Conservation (phyloP, 1,140 invertebrate species). For the Drosophila simulans region DNA sequence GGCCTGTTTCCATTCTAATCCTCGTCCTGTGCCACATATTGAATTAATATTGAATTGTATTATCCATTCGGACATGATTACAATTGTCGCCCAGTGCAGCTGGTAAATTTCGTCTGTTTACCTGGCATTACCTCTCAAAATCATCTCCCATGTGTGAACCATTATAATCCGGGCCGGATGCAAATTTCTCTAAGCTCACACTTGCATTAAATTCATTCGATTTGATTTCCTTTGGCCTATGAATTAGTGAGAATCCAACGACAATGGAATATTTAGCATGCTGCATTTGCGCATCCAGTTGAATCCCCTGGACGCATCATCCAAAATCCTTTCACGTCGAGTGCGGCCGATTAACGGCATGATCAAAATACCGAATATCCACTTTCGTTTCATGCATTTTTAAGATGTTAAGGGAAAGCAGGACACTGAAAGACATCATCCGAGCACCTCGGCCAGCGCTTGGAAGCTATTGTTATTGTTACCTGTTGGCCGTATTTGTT, state of each 20-base stretch:
- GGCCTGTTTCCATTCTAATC: no score
- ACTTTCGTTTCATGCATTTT: constrained; percentile 61
- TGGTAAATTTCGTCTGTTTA: constrained; percentile 3
- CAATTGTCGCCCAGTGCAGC: neutral
- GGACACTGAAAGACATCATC: neutral
- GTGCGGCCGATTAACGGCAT: constrained; percentile 41
- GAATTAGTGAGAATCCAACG: constrained; percentile 30
- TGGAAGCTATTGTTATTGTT: constrained; percentile 1
- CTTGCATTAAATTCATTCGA: constrained; percentile 35
- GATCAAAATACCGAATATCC: neutral
- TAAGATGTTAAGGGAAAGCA: constrained; percentile 1
- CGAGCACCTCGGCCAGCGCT: no score
- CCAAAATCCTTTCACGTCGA: neutral
- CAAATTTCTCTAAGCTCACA: constrained; percentile 22
- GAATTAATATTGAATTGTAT: constrained; percentile 17
- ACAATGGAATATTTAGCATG: constrained; percentile 32
- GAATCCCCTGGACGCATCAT: constrained; percentile 16
- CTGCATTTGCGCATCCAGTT: neutral
- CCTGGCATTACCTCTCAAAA: neutral
- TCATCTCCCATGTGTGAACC: constrained; percentile 1
- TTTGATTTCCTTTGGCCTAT: constrained; percentile 35
- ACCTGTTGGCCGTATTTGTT: constrained; percentile 20
- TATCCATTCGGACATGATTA: neutral
- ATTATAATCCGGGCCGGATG: constrained; percentile 28
- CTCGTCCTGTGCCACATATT: neutral